Evolutionary conservation across 2,888 invertebrate species (phyloP), one percentile per base, ranked within the genome.

Genomic region (Timema cristinae): DNA sequence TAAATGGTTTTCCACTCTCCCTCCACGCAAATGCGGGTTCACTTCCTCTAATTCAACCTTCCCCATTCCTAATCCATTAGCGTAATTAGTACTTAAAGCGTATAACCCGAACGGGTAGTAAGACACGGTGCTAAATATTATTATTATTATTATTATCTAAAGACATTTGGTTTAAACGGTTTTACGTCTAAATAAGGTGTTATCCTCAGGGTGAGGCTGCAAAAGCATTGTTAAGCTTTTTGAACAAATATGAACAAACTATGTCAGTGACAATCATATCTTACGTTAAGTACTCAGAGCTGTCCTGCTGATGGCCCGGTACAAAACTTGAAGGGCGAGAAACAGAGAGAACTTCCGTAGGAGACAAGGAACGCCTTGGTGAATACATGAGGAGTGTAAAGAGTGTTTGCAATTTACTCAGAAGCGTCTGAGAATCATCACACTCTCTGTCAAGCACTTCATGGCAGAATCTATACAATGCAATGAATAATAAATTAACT

Each of bases 271-370:
- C 32, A 32, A 32, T 32, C 32, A 51, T 6, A 75, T 79, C 77
- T 78, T 79, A 92, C 82, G 91, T 90, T 71, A 94, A 83, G 82
- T 93, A 94, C 82, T 95, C 95, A 0, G 93, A 93, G 81, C 94
- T 94, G 78, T 95, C 95, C 79, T 95, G 95, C 78, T 95, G 95
- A 75, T 90, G 86, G 15, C 93, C 90, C 7, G 86, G 85, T 51
- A 88, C 85, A 81, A 95, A 95, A 78, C 91, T 91, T 0, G 91
- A 88, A 7, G 95, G 94, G 76, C 91, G 86, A 1, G 92, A 89
- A 1, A 88, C 86, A 66, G 86, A 84, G 75, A 91, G 85, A 79
- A 94, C 89, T 63, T 89, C 90, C n/a, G 84, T 85, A 0, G 94
- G 93, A 13, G 90, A 88, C 77, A 93, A 80, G 67, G 90, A 88